phyloP scores from a whole-genome alignment of 1,140 invertebrate species.

The Harlomillsia oculata region DNA sequence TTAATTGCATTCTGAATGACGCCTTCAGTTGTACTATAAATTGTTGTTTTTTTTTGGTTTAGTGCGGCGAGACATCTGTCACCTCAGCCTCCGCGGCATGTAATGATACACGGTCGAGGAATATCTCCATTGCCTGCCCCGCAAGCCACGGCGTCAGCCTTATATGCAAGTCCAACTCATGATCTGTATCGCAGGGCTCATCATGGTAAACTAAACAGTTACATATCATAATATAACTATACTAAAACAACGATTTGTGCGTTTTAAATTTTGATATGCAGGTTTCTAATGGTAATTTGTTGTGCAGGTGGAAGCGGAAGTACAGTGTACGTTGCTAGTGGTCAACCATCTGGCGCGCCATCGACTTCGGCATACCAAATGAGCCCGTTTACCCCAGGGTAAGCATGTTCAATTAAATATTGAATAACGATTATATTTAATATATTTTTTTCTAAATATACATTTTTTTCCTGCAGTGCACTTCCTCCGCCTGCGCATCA shows the following conservation, averaged over 20 bases:
- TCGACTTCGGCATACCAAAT: slow-evolving; percentile 34
- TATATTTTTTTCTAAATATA: too few relatives aligned
- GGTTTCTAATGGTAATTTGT: neutral
- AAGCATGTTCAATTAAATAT: slow-evolving; percentile 4
- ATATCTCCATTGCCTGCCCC: slow-evolving; percentile 44
- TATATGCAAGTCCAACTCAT: slow-evolving; percentile 52
- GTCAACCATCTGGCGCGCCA: slow-evolving; percentile 23
- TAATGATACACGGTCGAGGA: slow-evolving; percentile 36
- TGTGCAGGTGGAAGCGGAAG: slow-evolving; percentile 21
- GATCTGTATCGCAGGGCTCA: slow-evolving; percentile 46
- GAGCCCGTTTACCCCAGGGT: slow-evolving; percentile 38
- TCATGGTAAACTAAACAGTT: slow-evolving; percentile 39
- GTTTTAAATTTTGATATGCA: neutral
- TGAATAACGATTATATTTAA: neutral
- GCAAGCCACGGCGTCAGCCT: slow-evolving; percentile 45
- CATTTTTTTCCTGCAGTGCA: slow-evolving; percentile 50
- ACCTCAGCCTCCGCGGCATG: slow-evolving; percentile 42
- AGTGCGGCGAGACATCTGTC: slow-evolving; percentile 43
- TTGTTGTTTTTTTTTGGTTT: neutral
- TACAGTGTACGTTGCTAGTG: slow-evolving; percentile 33
- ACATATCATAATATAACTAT: neutral
- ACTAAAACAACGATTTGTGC: neutral
- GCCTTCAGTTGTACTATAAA: neutral
- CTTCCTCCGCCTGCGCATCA: slow-evolving; percentile 76
- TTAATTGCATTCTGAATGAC: neutral